Evolutionary conservation across 1,140 invertebrate species (phyloP).

Genomic region (Augochlora pura): DNA sequence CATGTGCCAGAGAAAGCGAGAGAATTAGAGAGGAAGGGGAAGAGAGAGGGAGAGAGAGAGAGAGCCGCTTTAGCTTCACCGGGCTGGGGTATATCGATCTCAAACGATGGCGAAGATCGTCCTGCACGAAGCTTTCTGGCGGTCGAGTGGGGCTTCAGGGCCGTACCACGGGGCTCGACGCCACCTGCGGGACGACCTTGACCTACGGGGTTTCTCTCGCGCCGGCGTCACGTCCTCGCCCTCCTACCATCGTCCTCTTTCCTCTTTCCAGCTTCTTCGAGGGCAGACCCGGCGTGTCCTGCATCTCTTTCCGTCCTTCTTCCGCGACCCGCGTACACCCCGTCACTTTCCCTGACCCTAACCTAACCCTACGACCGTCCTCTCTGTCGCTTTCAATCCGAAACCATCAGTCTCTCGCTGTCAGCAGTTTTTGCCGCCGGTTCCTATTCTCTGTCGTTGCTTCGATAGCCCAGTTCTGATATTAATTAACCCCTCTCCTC

Average conservation of each 20-base stretch:
- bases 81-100: constrained; percentile 82
- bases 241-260: constrained; percentile 27
- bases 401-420: background rate
- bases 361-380: background rate
- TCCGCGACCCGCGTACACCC: background rate
- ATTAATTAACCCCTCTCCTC: too few relatives aligned
- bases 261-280: constrained; percentile 25
- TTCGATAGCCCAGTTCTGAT: too few relatives aligned
- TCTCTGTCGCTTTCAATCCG: background rate
- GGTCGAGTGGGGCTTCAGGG: constrained; percentile 59
- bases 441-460: too few relatives aligned
- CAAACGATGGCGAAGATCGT: constrained; percentile 73
- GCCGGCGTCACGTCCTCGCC: constrained; percentile 76
- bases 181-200: constrained; percentile 73
- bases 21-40: too few relatives aligned
- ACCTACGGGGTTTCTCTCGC: constrained; percentile 76
- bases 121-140: constrained; percentile 72
- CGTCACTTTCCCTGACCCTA: constrained; percentile 15
- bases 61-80: constrained; percentile 30
- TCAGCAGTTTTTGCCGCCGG: too few relatives aligned
- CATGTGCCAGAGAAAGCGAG: too few relatives aligned
- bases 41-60: too few relatives aligned
- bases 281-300: background rate
- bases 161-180: constrained; percentile 45
- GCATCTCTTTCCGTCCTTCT: constrained; percentile 4